Evolutionary conservation across 2,797 vertebrate genomes (phyloP), one percentile per base, ranked within the genome.

Genomic region (Staurois parvus): DNA sequence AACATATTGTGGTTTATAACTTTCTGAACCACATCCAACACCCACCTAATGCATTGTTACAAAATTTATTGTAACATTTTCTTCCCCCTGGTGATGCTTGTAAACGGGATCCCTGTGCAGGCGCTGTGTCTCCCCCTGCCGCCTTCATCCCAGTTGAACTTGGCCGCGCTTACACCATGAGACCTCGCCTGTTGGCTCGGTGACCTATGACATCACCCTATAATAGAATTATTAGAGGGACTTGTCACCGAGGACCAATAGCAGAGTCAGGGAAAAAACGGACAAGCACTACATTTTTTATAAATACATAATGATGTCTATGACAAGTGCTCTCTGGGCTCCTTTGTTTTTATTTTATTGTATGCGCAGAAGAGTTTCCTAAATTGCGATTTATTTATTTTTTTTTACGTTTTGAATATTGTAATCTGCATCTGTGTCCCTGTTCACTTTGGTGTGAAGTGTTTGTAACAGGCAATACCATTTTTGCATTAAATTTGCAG

Each of bases 151-250:
- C 66, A 21, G 52, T 12, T 68, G 30, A 56, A 32, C 28, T 56
- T 26, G 45, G 32, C 19, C 42, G 24, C 17, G 28, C 40, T 52
- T 67, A 70, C 78, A 69, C 70, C 42, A 70, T 17, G 78, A 48
- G 67, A 29, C 67, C 45, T 30, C 26, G 68, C 45, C 79, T 17
- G 13, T 48, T 79, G 66, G 78, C 78, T 79, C 24, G 5, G 29
- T 67, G 66, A 24, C 42, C 77, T 79, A 67, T 79, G 77, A 79
- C 77, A 28, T 79, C 76, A 68, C 28, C 21, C 29, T 34, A 19
- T 34, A 56, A 30, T 48, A 70, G 26, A 80, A 80, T 69, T n/a
- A 30, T 34, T 52, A 79, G 19, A 52, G 64, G n/a, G 17, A 45
- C 19, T 32, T 45, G 64, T 79, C 77, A 69, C 52, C 1, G 21